Base-by-base conservation (phyloP, 1,140 invertebrate genomes). In the Ganaspis sp. region DNA sequence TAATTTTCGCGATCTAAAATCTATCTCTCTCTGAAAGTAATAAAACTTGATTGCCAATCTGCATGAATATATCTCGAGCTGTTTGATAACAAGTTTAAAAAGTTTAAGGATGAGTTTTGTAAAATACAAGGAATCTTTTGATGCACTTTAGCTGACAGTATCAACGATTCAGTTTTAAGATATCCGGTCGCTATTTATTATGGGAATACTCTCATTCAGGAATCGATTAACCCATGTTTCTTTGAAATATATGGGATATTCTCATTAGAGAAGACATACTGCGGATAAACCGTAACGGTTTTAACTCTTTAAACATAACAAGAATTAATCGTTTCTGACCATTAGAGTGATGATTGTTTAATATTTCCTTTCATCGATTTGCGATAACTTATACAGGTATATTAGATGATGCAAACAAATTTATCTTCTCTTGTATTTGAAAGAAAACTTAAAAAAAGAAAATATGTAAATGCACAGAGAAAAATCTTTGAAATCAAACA, bases 321-420 rank as follows among this genome's bases (percentile, higher is more conserved):
- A 79, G 75, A 45, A 38, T 71, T 76, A 34, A 78, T 78, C 69
- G 76, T 38, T 78, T 17, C 21, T 40, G 73, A 72, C 53, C 71
- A 75, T 76, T 81, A 69, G 38, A 37, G 64, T 71, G 42, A 45
- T 64, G 54, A 26, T 29, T 29, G 11, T 64, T 29, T 23, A 29
- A 29, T 64, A 29, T 4, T 26, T 64, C 6, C 15, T 5, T 29
- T n/a, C 29, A 64, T 29, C 12, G 29, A 29, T 29, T 11, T 2
- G 4, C 23, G 23, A 29, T 29, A 64, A 29, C 19, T 49, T 17
- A 6, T n/a, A 49, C n/a, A n/a, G n/a, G n/a, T 19, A n/a, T 49
- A 34, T 6, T 6, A 34, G 29, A 34, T 34, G 29, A 34, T 34
- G 6, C 6, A 34, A 34, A 3, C 2, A 6, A 6, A 34, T 34